phyloP scores from a whole-genome alignment of 1,140 invertebrate genomes.

The Pogonognathellus flavescens region DNA sequence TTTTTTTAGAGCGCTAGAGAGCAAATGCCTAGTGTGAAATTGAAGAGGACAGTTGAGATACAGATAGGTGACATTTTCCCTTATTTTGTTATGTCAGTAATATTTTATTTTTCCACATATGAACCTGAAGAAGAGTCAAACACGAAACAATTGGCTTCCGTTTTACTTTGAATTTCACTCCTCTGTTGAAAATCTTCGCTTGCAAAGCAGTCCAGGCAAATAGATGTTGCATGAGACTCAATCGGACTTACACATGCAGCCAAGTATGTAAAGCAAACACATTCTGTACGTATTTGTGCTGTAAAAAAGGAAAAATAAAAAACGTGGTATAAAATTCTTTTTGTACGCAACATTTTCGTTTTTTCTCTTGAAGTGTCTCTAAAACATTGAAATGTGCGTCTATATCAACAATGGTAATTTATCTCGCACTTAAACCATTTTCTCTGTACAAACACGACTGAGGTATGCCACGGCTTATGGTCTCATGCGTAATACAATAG shows the following conservation, averaged over 20 bases:
- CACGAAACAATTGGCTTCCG: too few species aligned
- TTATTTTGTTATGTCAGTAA: too few species aligned
- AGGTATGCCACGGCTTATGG: background rate
- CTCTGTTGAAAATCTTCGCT: too few species aligned
- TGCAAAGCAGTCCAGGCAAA: background rate
- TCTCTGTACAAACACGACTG: background rate
- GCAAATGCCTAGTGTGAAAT: too few species aligned
- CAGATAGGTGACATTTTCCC: too few species aligned
- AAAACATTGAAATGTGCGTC: conserved; percentile 16
- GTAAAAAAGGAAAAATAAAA: background rate
- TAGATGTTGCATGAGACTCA: background rate
- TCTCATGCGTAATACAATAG: background rate
- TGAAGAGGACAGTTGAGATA: too few species aligned
- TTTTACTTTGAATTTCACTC: too few species aligned
- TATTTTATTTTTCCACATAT: too few species aligned
- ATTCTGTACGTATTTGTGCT: background rate
- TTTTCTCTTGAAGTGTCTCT: conserved; percentile 10
- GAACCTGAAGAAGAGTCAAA: too few species aligned
- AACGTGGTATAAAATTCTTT: conserved; percentile 13
- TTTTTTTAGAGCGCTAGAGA: too few species aligned
- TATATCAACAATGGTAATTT: conserved; percentile 40
- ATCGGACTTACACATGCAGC: background rate
- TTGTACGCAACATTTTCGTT: conserved; percentile 15
- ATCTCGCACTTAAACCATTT: conserved; percentile 4
- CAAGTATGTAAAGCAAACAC: background rate